Conservation (phyloP, 2,113 vertebrate species). For the Genyomyrus donnyi region DNA sequence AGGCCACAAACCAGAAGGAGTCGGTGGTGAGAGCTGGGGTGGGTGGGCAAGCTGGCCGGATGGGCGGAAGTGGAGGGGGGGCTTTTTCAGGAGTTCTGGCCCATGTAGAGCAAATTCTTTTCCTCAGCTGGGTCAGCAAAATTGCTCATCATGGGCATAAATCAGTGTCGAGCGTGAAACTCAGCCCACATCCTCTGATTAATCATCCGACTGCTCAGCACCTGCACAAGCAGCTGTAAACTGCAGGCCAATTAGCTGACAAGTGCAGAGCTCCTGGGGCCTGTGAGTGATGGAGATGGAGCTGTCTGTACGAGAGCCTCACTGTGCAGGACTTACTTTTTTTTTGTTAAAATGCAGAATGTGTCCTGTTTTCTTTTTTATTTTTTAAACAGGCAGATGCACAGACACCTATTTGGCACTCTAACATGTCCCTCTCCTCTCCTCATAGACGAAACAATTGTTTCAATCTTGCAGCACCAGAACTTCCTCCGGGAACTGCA, state of each 20-base stretch:
- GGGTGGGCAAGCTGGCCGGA: neutral
- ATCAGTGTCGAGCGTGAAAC: conserved; percentile 18
- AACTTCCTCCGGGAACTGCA: conserved; percentile 86
- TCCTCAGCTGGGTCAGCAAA: conserved; percentile 55
- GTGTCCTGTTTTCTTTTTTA: neutral
- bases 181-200: conserved; percentile 46
- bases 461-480: conserved; percentile 79
- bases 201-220: conserved; percentile 43
- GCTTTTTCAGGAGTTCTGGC: neutral
- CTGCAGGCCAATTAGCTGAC: conserved; percentile 49
- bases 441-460: conserved; percentile 78
- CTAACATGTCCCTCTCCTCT: neutral
- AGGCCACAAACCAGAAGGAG: neutral
- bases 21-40: neutral
- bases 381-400: neutral
- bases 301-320: neutral
- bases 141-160: conserved; percentile 39
- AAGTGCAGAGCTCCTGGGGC: conserved; percentile 10
- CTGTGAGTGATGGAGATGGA: neutral
- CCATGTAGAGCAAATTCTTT: neutral
- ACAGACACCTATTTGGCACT: neutral
- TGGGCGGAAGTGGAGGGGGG: neutral
- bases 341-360: neutral
- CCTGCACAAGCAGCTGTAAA: conserved; percentile 32
- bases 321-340: neutral